Conservation (phyloP, 2,113 vertebrate species). For the Mugil cephalus region DNA sequence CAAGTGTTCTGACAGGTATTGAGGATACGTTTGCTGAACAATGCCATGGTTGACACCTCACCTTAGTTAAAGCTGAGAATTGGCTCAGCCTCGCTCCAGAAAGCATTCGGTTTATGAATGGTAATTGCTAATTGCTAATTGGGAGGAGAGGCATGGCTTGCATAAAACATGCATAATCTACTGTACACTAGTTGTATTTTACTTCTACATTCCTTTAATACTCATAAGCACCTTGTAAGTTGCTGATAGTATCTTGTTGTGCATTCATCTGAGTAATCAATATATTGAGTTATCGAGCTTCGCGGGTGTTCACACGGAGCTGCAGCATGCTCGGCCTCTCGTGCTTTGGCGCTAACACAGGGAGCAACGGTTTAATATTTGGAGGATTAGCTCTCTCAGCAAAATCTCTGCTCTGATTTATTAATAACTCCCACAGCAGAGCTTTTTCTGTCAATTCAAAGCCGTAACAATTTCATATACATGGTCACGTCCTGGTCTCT, state of each 20-base stretch:
- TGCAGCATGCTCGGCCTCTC: constrained; percentile 4
- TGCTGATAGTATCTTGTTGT: too few species aligned
- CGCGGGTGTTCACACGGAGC: not conserved
- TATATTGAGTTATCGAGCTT: not conserved
- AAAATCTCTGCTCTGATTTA: constrained; percentile 18
- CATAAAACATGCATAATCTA: too few species aligned
- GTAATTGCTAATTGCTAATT: too few species aligned
- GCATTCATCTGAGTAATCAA: not conserved
- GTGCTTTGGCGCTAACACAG: not conserved
- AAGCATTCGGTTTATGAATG: too few species aligned
- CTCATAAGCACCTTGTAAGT: too few species aligned
- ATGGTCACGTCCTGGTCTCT: not conserved
- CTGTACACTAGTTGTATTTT: too few species aligned
- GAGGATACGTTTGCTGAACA: not conserved
- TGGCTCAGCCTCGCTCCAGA: too few species aligned
- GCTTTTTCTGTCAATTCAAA: not conserved
- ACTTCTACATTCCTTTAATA: too few species aligned
- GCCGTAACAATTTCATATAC: not conserved
- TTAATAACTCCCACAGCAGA: not conserved
- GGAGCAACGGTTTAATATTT: constrained; percentile 4
- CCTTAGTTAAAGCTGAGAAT: not conserved
- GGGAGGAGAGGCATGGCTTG: too few species aligned
- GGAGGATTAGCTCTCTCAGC: constrained; percentile 1
- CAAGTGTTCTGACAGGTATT: not conserved
- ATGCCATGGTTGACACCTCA: not conserved